These are phyloP conservation scores for Eurystomus glaucurus DNA, from an alignment of 2,797 vertebrate species.

Conservation along the genomic window DNA sequence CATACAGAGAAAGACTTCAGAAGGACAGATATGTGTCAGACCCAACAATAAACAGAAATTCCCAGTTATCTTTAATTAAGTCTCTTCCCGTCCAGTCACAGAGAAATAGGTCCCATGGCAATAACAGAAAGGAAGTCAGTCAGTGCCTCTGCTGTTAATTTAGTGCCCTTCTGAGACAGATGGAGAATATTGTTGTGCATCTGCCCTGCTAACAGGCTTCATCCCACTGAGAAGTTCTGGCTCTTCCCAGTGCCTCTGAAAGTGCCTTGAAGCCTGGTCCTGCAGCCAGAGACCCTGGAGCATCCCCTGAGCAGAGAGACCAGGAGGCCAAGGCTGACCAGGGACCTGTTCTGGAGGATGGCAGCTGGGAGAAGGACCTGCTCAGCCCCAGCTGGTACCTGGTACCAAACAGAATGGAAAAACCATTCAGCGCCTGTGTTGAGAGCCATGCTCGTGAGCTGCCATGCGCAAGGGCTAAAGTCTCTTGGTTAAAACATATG, in stretches of 20 bases:
- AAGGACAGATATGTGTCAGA: neutral
- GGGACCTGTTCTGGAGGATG: neutral
- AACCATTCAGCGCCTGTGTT: neutral
- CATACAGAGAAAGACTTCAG: neutral
- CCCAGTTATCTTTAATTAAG: slow-evolving; percentile 1
- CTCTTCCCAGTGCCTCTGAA: neutral
- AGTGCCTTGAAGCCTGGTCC: neutral
- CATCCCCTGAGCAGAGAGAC: neutral
- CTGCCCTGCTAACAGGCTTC: neutral
- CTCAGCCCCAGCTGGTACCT: neutral
- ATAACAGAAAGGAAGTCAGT: neutral
- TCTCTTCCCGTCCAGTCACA: neutral
- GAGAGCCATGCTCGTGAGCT: rapidly evolving
- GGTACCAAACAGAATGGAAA: neutral
- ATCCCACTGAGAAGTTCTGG: neutral
- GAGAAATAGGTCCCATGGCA: neutral
- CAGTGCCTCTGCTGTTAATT: neutral
- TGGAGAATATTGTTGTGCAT: neutral
- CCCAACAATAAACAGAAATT: neutral
- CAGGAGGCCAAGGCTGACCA: rapidly evolving
- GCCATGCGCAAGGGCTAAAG: neutral
- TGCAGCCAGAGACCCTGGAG: neutral
- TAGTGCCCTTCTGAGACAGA: neutral
- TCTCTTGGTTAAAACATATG: neutral
- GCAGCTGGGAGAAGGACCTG: neutral